These are phyloP conservation scores for Melanophora roralis DNA, from an alignment of 2,888 invertebrate species.

Conservation along the genomic window DNA sequence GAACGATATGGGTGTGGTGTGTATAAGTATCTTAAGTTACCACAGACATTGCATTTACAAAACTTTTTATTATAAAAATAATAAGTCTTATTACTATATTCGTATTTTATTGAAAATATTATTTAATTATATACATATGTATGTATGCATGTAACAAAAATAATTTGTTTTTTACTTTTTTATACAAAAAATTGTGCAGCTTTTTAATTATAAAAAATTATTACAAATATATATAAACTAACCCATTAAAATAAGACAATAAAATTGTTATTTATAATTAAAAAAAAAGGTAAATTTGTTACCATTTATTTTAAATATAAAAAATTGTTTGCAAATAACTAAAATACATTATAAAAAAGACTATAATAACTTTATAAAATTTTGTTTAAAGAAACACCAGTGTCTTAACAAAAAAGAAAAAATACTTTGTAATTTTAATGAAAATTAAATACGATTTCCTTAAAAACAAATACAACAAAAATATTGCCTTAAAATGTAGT, in stretches of 20 bases:
- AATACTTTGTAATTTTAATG: not conserved
- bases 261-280: constrained; percentile 21
- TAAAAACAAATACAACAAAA: not conserved
- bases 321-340: not conserved
- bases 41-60: constrained; percentile 4
- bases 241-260: constrained; percentile 27
- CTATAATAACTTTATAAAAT: too few species aligned
- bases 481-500: constrained; percentile 51
- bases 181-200: not conserved
- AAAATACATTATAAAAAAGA: not conserved
- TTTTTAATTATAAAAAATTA: not conserved
- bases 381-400: constrained; percentile 10
- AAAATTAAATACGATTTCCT: not conserved
- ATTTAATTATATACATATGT: too few species aligned
- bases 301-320: not conserved
- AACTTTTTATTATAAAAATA: too few species aligned
- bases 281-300: too few species aligned
- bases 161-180: constrained; percentile 10
- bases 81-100: too few species aligned
- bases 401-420: constrained; percentile 45
- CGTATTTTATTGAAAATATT: not conserved
- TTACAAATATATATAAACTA: constrained; percentile 4
- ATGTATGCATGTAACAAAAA: too few species aligned
- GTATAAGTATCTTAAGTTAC: not conserved
- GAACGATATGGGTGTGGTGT: too few species aligned